phyloP scores from a whole-genome alignment of 2,888 invertebrate species.

The Drosophila yooni region DNA sequence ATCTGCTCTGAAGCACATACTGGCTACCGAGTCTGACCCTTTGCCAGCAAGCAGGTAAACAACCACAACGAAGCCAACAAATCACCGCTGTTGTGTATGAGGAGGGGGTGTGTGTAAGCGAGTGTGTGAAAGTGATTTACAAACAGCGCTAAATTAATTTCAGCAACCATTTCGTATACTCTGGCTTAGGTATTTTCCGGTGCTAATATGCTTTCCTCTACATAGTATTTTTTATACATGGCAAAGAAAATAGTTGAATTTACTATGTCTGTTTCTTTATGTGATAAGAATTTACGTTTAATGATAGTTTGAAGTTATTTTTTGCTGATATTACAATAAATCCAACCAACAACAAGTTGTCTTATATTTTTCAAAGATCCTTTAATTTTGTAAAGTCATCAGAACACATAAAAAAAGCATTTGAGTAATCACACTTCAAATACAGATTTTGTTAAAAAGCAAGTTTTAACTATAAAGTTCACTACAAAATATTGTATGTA shows the following conservation, averaged over 20 bases:
- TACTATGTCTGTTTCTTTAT: not conserved
- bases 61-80: slow-evolving; percentile 38
- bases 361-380: too few species aligned
- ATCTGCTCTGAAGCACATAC: slow-evolving; percentile 10
- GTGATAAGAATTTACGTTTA: not conserved
- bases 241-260: not conserved
- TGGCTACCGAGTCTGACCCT: slow-evolving; percentile 16
- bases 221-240: not conserved
- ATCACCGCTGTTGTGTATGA: slow-evolving; percentile 22
- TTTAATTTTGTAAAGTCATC: not conserved
- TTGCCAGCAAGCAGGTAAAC: slow-evolving; percentile 37
- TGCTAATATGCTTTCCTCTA: not conserved
- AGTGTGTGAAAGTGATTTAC: slow-evolving; percentile 20
- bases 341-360: not conserved
- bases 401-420: not conserved
- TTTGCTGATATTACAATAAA: not conserved
- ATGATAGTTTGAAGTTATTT: not conserved
- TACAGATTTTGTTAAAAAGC: not conserved
- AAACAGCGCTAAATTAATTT: slow-evolving; percentile 43
- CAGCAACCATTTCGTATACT: slow-evolving; percentile 10
- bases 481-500: not conserved
- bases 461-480: not conserved
- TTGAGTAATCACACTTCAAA: not conserved
- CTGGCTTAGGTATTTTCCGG: not conserved
- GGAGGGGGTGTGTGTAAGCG: not conserved